phyloP scores from a whole-genome alignment of 2,888 invertebrate genomes.

The Selenia dentaria region DNA sequence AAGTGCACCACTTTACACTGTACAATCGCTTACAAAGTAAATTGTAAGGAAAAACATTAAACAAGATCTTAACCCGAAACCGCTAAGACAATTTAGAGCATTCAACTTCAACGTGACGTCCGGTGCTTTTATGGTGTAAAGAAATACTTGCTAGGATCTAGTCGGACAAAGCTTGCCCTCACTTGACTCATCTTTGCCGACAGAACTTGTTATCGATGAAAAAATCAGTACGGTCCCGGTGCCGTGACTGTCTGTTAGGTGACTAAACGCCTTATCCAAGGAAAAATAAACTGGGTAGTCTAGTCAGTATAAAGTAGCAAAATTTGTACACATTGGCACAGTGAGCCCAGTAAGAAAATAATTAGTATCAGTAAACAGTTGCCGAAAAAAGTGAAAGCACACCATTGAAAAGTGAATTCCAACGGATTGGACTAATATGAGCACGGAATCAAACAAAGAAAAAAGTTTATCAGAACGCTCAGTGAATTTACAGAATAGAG shows the following conservation, averaged over 20 bases:
- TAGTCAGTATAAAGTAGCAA: too few species aligned
- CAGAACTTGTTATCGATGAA: conserved; percentile 53
- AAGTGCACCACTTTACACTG: conserved; percentile 8
- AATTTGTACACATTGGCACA: too few species aligned
- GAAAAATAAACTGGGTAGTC: too few species aligned
- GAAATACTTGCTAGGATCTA: conserved; percentile 54
- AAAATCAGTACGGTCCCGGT: conserved; percentile 59
- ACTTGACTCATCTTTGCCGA: conserved; percentile 54
- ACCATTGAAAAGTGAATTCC: conserved; percentile 42
- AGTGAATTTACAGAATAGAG: conserved; percentile 61
- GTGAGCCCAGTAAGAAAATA: conserved; percentile 22
- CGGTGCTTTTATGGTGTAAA: conserved; percentile 52
- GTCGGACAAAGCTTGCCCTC: conserved; percentile 46
- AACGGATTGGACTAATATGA: conserved; percentile 33
- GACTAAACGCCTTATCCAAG: too few species aligned
- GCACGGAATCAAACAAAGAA: conserved; percentile 31
- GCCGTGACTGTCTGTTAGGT: too few species aligned
- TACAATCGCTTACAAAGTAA: conserved; percentile 16
- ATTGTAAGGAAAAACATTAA: conserved; percentile 17
- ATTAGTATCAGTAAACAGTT: conserved; percentile 28
- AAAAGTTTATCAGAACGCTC: conserved; percentile 59
- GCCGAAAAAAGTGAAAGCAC: conserved; percentile 49
- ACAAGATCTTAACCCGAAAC: conserved; percentile 46
- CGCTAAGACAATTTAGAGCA: conserved; percentile 62
- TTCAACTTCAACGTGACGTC: conserved; percentile 78